Conservation (phyloP, 2,113 vertebrate species). For the Hipposideros armiger region DNA sequence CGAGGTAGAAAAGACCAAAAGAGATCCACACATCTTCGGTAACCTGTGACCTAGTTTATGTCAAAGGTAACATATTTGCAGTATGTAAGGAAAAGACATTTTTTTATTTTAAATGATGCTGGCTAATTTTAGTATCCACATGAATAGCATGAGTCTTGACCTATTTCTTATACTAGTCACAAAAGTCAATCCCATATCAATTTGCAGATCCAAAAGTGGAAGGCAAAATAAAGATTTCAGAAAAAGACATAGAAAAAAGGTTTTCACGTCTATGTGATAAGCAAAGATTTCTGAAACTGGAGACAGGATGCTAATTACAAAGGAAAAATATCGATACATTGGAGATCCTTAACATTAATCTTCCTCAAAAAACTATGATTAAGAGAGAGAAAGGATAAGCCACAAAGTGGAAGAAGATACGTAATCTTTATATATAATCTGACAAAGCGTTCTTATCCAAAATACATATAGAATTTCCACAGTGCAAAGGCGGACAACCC, state of each 20-base stretch:
- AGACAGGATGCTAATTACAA: neutral
- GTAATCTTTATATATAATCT: neutral
- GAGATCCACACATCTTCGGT: neutral
- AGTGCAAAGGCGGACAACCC: neutral
- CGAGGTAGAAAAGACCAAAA: neutral
- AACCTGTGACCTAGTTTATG: neutral
- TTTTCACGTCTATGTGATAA: neutral
- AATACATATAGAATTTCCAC: slow-evolving; percentile 1
- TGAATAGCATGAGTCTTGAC: neutral
- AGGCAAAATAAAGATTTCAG: neutral
- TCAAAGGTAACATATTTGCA: slow-evolving; percentile 32
- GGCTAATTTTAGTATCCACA: neutral
- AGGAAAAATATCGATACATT: neutral
- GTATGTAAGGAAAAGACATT: neutral
- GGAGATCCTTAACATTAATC: neutral
- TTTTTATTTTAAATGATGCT: neutral
- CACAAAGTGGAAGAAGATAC: neutral
- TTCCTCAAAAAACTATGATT: neutral
- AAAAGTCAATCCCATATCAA: neutral
- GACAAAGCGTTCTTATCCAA: neutral
- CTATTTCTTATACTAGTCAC: neutral
- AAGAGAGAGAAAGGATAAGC: neutral
- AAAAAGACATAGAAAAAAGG: neutral
- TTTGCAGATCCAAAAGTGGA: neutral
- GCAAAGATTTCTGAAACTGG: neutral